Base-by-base conservation (phyloP, 2,113 vertebrate species). In the Choloepus hoffmanni region DNA sequence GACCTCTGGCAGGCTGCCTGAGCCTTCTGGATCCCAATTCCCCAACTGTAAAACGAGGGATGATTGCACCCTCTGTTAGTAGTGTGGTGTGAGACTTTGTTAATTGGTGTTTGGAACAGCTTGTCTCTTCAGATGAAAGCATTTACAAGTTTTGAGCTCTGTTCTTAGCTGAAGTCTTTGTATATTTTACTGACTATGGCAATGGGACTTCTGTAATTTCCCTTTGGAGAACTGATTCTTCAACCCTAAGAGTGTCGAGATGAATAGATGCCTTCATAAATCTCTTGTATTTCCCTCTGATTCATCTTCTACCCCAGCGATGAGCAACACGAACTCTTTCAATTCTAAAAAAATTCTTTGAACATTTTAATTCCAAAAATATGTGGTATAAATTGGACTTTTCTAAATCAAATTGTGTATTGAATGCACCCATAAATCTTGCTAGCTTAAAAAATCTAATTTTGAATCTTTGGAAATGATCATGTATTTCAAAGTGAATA, bases 181-280 rank as follows among this genome's bases (percentile, higher is more conserved):
- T 95, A 89, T 26, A 82, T 96, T 97, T 88, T 90, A 92, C 68
- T 68, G 72, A 79, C 76, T 94, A 7, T 21, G 72, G 73, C 50
- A 84, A 92, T 24, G 26, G 33, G 23, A 10, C 40, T 90, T 96
- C 91, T 84, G 76, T 94, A 84, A 60, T 74, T 97, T 98, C 70
- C 92, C 84, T 85, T 92, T 92, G 81, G 83, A 95, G 53, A 73
- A 81, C 33, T 40, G 58, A 88, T 73, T 82, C 92, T 68, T 9
- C 45, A 45, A 88, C 1, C 7, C 86, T 45, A 33, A 85, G 58
- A 82, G 33, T 77, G 65, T 15, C 7, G 0, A 53, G 33, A 45
- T 62, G 40, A 85, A 77, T 3, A n/a, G 55, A 79, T 62, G 19
- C 4, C 63, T 94, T 76, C 93, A 50, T 30, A 93, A 93, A 55